Percentiles rank a stretch among this genome's conserved stretches.
Conservation (phyloP, 2,113 vertebrate species). For the Tyrannus savana region DNA sequence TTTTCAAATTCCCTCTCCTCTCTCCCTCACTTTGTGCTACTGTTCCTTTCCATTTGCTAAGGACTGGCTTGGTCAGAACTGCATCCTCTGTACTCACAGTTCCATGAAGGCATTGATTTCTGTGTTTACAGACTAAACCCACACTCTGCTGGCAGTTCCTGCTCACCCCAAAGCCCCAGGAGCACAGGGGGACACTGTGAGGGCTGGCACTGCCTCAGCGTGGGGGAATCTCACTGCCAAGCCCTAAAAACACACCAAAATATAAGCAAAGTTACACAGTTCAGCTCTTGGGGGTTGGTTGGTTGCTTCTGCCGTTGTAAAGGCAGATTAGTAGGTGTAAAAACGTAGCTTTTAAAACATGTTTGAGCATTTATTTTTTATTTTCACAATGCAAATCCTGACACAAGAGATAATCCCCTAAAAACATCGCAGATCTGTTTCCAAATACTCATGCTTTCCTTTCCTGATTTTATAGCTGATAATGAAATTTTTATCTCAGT, state of each 20-base stretch:
- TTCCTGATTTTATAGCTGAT: neutral
- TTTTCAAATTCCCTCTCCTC: neutral
- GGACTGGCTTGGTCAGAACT: neutral
- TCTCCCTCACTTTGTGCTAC: neutral
- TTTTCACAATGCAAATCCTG: neutral
- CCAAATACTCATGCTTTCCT: neutral
- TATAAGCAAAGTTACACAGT: neutral
- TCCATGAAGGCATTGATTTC: neutral
- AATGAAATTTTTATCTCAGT: neutral
- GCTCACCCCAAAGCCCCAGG: neutral
- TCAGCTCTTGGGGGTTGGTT: neutral
- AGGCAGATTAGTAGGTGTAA: neutral
- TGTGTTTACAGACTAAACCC: neutral
- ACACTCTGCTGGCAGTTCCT: neutral
- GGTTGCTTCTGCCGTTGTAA: neutral
- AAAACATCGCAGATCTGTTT: neutral
- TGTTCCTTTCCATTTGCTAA: neutral
- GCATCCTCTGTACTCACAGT: neutral
- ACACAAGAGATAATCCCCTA: neutral
- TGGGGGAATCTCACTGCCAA: neutral
- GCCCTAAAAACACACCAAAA: neutral
- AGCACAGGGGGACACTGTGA: rapidly evolving
- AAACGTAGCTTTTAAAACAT: neutral
- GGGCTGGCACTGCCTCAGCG: neutral
- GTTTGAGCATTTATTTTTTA: neutral